These are phyloP conservation scores for Oplegnathus fasciatus DNA, from an alignment of 2,113 vertebrate species.

Conservation along the genomic window DNA sequence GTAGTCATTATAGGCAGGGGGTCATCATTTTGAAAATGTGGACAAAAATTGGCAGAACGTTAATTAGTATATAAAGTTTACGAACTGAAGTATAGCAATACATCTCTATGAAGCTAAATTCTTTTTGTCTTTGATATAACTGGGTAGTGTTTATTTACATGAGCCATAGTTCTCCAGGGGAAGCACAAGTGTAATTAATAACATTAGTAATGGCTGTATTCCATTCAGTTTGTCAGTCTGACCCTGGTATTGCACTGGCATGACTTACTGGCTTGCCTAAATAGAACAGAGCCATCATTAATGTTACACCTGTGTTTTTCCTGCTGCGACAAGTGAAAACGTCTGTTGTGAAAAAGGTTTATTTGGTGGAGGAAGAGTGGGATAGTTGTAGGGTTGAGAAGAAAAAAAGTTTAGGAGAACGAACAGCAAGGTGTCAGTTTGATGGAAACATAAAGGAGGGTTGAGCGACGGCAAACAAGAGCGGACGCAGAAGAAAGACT, in stretches of 20 bases:
- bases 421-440: not conserved
- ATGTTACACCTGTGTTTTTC: not conserved
- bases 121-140: too few relatives aligned
- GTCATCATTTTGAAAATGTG: not conserved
- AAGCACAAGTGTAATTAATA: too few relatives aligned
- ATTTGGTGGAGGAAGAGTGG: not conserved
- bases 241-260: too few relatives aligned
- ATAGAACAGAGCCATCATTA: not conserved
- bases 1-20: not conserved
- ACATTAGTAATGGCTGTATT: too few relatives aligned
- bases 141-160: too few relatives aligned
- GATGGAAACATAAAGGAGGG: not conserved
- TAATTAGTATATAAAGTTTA: too few relatives aligned
- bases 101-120: too few relatives aligned
- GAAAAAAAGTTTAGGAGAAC: not conserved
- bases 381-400: not conserved
- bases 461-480: not conserved
- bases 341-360: not conserved
- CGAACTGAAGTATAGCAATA: too few relatives aligned
- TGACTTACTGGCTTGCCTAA: too few relatives aligned
- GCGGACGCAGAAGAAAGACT: slow-evolving; percentile 72
- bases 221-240: too few relatives aligned
- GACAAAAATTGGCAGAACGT: too few relatives aligned
- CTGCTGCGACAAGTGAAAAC: not conserved
- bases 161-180: too few relatives aligned